Base-by-base conservation (phyloP, 2,113 vertebrate species). In the Aleadryas rufinucha region DNA sequence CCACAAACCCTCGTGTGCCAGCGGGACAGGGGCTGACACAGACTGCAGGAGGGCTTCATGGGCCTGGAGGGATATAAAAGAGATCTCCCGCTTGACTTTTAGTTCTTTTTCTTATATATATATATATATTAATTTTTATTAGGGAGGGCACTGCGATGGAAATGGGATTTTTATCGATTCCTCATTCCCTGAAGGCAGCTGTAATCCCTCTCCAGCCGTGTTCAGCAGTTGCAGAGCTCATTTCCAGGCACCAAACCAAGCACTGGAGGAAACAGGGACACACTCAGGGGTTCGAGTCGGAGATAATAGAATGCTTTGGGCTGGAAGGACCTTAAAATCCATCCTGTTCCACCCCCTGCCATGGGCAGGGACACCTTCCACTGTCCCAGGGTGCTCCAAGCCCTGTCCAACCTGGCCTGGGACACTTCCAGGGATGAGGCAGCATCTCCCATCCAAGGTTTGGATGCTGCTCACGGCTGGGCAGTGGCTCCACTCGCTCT, bases 331-430 rank as follows among this genome's bases (percentile, higher is more conserved):
- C 8, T 41, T 16, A 19, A 53, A 61, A 8, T 3, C 27, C 47
- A 42, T 7, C 63, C 53, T 20, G 19, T 66, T 24, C 33, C 60
- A 37, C 13, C 4, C 17, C 7, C 23, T 74, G 37, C 39, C 2
- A 0, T n/a, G 53, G 6, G 11, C 45, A 82, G 28, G 60, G 5
- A 68, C 61, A 54, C 1, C 8, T 69, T 19, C 30, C 78, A 69
- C 26, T 3, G 3, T 0, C 6, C 23, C 16, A 60, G 57, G 30
- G 0, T 35, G 47, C n/a, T 79, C 47, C 64, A 39, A 61, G 3
- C 37, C 22, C 31, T 0, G 0, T 28, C 52, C 60, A 75, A 0
- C 45, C 77, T 4, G 13, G 28, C 33, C 61, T n/a, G 24, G 69
- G 11, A 9, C 61, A 41, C 33, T 26, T 0, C 53, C 78, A 89